Evolutionary conservation across 2,797 vertebrate species (phyloP).

Genomic region (Odontamblyopus rebecca): DNA sequence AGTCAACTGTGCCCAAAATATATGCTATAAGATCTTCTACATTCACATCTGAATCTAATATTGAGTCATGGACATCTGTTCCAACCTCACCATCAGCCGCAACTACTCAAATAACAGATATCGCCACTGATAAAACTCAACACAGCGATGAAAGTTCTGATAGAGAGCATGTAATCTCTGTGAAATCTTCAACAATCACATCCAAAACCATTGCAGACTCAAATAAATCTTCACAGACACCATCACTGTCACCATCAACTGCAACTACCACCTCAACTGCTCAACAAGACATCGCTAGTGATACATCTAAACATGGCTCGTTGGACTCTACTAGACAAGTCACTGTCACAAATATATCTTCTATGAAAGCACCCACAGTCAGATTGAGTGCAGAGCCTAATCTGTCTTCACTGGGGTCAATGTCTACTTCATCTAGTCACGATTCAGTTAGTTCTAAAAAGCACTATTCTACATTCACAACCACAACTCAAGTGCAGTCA

Average conservation of each 20-base stretch:
- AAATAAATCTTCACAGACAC: not conserved
- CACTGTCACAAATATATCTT: not conserved
- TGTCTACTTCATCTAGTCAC: too few species aligned
- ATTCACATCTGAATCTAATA: not conserved
- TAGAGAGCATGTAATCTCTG: not conserved
- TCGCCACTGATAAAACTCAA: not conserved
- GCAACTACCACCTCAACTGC: not conserved
- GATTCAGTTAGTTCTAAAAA: too few species aligned
- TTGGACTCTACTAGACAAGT: not conserved
- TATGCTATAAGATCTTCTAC: slow-evolving; percentile 1
- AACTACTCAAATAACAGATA: not conserved
- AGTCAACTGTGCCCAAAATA: not conserved
- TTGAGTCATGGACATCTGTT: not conserved
- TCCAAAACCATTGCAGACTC: not conserved
- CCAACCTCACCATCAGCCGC: slow-evolving; percentile 4
- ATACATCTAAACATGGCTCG: not conserved
- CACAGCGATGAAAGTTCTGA: not conserved
- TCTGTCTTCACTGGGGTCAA: too few species aligned
- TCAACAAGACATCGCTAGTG: not conserved
- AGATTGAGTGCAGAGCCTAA: not conserved
- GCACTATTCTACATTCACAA: too few species aligned
- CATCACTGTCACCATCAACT: slow-evolving; percentile 9
- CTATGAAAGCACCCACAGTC: not conserved
- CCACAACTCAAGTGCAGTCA: too few species aligned
- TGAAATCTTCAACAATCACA: slow-evolving; percentile 6